Evolutionary conservation across 2,113 vertebrate genomes (phyloP).

Genomic region (Corynorhinus townsendii): DNA sequence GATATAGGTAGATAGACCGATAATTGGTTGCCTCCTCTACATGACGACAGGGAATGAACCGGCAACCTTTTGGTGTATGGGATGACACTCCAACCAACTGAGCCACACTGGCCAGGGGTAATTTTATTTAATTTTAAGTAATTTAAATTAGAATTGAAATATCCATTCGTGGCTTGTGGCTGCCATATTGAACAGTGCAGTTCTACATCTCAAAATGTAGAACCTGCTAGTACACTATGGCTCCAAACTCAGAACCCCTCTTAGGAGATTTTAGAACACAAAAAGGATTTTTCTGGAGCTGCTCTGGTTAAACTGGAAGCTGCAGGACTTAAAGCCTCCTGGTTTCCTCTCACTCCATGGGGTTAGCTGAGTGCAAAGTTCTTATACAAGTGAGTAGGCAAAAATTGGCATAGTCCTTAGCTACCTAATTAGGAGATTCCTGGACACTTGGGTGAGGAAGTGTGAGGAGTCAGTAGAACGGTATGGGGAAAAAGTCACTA

Average conservation of each 20-base stretch:
- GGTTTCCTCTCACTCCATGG: not conserved
- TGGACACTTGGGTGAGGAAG: not conserved
- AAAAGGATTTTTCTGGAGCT: not conserved
- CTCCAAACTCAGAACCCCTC: not conserved
- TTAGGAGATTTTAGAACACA: not conserved
- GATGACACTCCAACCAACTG: not conserved
- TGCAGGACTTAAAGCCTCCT: not conserved
- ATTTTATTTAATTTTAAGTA: not conserved
- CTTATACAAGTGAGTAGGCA: not conserved
- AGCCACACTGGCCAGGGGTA: not conserved
- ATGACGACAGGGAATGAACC: not conserved
- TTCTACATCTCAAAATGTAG: not conserved
- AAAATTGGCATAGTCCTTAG: not conserved
- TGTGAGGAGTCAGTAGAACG: not conserved
- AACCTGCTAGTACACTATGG: not conserved
- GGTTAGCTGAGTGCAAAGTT: not conserved
- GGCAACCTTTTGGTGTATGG: not conserved
- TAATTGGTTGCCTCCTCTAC: too few relatives aligned
- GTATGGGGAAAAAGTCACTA: not conserved
- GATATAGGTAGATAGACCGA: too few relatives aligned
- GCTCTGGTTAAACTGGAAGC: not conserved
- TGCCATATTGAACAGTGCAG: not conserved
- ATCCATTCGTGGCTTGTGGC: not conserved
- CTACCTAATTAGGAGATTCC: not conserved
- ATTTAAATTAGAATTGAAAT: slow-evolving; percentile 6